Conservation (phyloP, 2,888 invertebrate genomes). For the Leptura quadrifasciata region DNA sequence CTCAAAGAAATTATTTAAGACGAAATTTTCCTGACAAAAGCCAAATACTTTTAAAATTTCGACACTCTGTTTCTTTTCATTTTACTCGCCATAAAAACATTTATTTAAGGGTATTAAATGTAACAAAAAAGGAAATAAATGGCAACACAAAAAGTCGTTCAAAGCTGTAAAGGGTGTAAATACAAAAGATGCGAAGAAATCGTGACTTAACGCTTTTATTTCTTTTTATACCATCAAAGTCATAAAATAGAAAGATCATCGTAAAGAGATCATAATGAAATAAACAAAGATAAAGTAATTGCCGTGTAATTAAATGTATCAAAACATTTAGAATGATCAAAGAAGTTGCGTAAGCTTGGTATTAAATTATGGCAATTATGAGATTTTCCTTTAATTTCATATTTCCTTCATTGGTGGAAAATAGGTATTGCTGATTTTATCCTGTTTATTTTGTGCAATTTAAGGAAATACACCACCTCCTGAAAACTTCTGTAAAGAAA, state of each 20-base stretch:
- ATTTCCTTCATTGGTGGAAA: no score
- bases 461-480: no score
- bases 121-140: constrained; percentile 13
- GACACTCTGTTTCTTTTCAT: background rate
- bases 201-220: constrained; percentile 18
- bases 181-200: constrained; percentile 13
- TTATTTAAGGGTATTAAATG: constrained; percentile 26
- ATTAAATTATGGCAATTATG: background rate
- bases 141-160: constrained; percentile 6
- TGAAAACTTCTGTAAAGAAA: no score
- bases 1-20: constrained; percentile 19
- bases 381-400: background rate
- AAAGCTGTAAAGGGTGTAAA: constrained; percentile 19
- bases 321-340: background rate
- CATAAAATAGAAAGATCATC: background rate
- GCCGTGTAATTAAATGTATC: background rate
- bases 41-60: background rate
- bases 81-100: constrained; percentile 21
- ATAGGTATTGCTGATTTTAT: no score
- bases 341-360: background rate
- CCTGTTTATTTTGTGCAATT: no score
- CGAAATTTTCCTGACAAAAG: background rate
- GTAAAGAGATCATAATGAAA: background rate
- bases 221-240: constrained; percentile 1
- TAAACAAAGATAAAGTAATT: background rate